Percentiles rank a stretch among this genome's conserved stretches.
phyloP scores from a whole-genome alignment of 2,113 vertebrate genomes.

The Takifugu flavidus region DNA sequence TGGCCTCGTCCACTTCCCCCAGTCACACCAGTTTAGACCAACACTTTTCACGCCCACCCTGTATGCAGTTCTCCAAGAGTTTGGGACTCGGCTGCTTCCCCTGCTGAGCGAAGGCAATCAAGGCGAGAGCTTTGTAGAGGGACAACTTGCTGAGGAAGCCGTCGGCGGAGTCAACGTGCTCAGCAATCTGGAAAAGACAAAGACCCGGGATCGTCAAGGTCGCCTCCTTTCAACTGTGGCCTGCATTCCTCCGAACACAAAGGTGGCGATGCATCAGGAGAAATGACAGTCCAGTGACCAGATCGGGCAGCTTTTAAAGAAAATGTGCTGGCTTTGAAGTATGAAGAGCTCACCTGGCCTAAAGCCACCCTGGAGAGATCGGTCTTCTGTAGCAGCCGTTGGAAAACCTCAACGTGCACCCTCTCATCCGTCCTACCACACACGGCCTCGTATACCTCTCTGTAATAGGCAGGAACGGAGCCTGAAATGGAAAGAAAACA shows the following conservation, averaged over 20 bases:
- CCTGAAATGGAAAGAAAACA: conserved; percentile 60
- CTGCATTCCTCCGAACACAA: conserved; percentile 39
- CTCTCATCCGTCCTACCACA: conserved; percentile 72
- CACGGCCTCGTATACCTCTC: conserved; percentile 76
- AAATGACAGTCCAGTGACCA: conserved; percentile 12
- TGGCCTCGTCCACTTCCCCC: background rate
- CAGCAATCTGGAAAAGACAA: conserved; percentile 68
- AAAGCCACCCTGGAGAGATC: conserved; percentile 62
- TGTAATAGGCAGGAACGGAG: conserved; percentile 79
- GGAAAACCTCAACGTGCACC: conserved; percentile 73
- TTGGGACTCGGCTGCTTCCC: conserved; percentile 77
- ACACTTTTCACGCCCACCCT: conserved; percentile 58
- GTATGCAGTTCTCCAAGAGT: conserved; percentile 74
- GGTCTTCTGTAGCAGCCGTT: conserved; percentile 70
- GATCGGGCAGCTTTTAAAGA: too few species aligned
- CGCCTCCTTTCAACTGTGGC: conserved; percentile 31
- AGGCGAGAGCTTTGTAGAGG: conserved; percentile 72
- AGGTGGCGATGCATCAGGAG: conserved; percentile 28
- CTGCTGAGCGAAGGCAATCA: conserved; percentile 78
- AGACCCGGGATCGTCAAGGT: conserved; percentile 31
- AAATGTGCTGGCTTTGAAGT: background rate
- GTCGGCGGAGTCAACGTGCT: conserved; percentile 64
- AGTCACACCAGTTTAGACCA: conserved; percentile 11
- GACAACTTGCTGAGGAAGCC: conserved; percentile 74
- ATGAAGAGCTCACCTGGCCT: conserved; percentile 67